Base-by-base conservation (phyloP, 2,888 invertebrate species). In the Caenorhabditis macrosperma region DNA sequence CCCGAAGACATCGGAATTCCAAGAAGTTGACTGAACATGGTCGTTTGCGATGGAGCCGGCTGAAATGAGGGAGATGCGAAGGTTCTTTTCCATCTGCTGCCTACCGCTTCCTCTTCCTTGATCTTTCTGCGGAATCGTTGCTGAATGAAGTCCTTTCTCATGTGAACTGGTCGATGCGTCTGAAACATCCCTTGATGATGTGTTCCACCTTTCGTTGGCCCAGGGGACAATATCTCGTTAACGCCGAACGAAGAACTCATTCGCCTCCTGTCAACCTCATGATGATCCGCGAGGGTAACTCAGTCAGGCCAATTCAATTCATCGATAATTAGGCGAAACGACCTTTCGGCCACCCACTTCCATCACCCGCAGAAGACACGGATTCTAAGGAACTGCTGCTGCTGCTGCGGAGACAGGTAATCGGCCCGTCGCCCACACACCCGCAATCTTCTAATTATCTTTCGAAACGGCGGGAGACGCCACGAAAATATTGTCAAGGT, bases 141-240 rank as follows among this genome's bases (percentile, higher is more conserved):
- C 59, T 90, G 90, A 46, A 90, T 90, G 76, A 89, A 88, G 74
- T 90, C 90, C 68, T 90, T 90, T 28, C 90, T 75, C 90, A 90
- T 90, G 72, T 89, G 88, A 15, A 88, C 89, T 6, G 90, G 90
- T 1, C 90, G 88, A 72, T 89, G 89, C 1, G 88, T 88, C 90
- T 90, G 84, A 48, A 89, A 86, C 20, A 20, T 55, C 55, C 26
- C 20, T 9, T 17, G 50, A 24, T 44, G n/a, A 26, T 59, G 15
- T 44, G 38, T 38, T 41, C 26, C 15, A 38, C 24, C 26, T 41
- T 41, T 41, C n/a, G 44, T 17, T 7, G 10, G 2, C 7, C 2
- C 28, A 9, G 12, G 38, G 38, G 15, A 38, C 38, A 26, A 54
- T 30, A 38, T 20, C 57, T 54, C 54, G 30, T 54, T 54, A 28